Evolutionary conservation across 2,888 invertebrate species (phyloP), one percentile per base, ranked within the genome.

Genomic region (Eupeodes latifasciatus): DNA sequence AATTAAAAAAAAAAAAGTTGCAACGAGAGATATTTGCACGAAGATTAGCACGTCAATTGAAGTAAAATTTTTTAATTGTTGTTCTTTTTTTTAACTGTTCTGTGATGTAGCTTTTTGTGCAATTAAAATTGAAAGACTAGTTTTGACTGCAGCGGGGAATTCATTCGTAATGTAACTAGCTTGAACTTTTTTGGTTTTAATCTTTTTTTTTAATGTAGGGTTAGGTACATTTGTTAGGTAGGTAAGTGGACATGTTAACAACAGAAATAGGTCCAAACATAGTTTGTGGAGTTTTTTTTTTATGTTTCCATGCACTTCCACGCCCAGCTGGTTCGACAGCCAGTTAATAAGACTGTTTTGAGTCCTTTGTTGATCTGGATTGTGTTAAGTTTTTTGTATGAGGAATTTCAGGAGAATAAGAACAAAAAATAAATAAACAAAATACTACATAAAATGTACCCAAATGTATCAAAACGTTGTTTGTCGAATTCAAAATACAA

Each of bases 41-140:
- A 75, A 69, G 74, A 75, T 76, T 72, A 81, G 76, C 71, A 51
- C 66, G 72, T 76, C 72, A 81, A 66, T 77, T 81, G 76, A 61
- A 80, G 76, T 59, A 55, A 49, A 62, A 34, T 44, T 69, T 76
- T 40, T 76, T 77, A 75, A 79, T 84, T 85, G 84, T 57, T 76
- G 64, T 40, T n/a, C 14, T 16, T 57, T 36, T 16, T 6, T 61
- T 9, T 5, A 40, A 40, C 9, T 40, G 5, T 40, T 40, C 9
- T 9, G 5, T 51, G 5, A 1, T 61, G 6, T 36, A 4, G 1
- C 4, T 64, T 64, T 44, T 44, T 4, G 10, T 2, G 47, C 62
- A 62, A 79, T 71, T 79, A 49, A 71, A 53, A 59, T 14, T n/a
- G 14, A 59, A 49, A 55, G 27, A 72, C 72, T 59, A 14, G 27